Evolutionary conservation across 2,888 invertebrate species (phyloP).

Genomic region (Apodemia mormo): DNA sequence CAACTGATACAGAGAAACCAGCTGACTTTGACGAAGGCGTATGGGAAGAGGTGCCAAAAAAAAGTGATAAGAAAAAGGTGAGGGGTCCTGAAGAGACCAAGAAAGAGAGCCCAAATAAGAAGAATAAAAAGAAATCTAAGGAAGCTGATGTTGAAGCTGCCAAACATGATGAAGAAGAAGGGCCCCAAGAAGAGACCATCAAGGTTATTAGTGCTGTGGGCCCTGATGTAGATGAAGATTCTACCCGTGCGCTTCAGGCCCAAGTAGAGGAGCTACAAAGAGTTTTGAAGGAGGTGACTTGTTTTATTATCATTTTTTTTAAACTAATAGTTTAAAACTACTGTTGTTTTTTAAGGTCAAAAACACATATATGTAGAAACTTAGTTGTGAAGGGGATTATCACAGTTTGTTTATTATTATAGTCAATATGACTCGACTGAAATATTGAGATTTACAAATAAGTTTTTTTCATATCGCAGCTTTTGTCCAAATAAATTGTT

Average conservation of each 20-base stretch:
- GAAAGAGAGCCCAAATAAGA: conserved; percentile 76
- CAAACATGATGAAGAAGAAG: conserved; percentile 50
- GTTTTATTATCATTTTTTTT: too few relatives aligned
- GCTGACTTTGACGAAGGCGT: conserved; percentile 88
- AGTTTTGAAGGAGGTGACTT: conserved; percentile 68
- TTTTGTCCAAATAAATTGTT: not conserved
- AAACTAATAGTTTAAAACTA: too few relatives aligned
- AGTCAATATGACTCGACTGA: not conserved
- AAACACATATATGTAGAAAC: too few relatives aligned
- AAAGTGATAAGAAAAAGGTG: conserved; percentile 87
- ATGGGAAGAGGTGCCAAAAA: conserved; percentile 87
- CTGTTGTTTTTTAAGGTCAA: too few relatives aligned
- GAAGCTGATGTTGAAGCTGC: conserved; percentile 69
- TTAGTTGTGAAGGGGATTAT: too few relatives aligned
- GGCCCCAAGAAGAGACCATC: conserved; percentile 59
- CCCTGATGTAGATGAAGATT: conserved; percentile 67
- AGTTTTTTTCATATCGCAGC: conserved; percentile 28
- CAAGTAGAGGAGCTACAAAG: conserved; percentile 75
- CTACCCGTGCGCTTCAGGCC: conserved; percentile 67
- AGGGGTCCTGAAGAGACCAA: conserved; percentile 83
- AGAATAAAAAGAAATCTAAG: conserved; percentile 69
- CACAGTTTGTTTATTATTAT: too few relatives aligned
- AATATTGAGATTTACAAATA: not conserved
- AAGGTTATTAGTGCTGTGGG: conserved; percentile 71
- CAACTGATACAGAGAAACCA: conserved; percentile 83